Conservation (phyloP, 2,888 invertebrate genomes). For the Cheilosia variabilis region DNA sequence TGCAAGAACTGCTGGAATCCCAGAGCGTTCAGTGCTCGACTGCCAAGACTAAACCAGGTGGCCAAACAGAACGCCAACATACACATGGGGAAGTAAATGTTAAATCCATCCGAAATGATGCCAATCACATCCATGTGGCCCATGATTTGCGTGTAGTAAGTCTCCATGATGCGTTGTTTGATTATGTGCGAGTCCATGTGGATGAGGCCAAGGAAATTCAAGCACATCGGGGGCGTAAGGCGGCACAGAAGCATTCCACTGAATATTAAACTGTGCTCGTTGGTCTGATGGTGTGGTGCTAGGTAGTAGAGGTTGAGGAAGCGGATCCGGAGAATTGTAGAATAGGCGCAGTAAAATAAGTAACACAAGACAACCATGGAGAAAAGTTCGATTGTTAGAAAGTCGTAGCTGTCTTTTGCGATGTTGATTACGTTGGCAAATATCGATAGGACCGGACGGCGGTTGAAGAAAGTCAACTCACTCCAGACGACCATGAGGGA, state of each 20-base stretch:
- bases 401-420: constrained; percentile 93
- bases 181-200: constrained; percentile 99
- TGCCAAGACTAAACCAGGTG: constrained; percentile 97
- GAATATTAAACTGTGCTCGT: constrained; percentile 98
- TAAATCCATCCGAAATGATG: constrained; percentile 98
- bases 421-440: constrained; percentile 97
- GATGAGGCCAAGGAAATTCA: constrained; percentile 98
- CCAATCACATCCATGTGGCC: constrained; percentile 99
- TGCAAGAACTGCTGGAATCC: constrained; percentile 99
- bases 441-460: constrained; percentile 95
- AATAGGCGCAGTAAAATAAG: constrained; percentile 98
- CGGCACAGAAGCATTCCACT: constrained; percentile 99
- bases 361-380: constrained; percentile 96
- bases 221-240: constrained; percentile 98
- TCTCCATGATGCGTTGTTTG: constrained; percentile 90
- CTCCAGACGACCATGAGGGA: constrained; percentile 99
- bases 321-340: constrained; percentile 97
- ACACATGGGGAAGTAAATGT: constrained; percentile 99
- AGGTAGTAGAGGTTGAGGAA: constrained; percentile 98
- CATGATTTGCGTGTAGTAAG: constrained; percentile 99
- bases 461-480: constrained; percentile 98
- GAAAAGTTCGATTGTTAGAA: constrained; percentile 96
- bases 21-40: constrained; percentile 93
- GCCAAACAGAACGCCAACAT: constrained; percentile 96
- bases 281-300: constrained; percentile 98